Evolutionary conservation across 2,113 vertebrate species (phyloP), one percentile per base, ranked within the genome.

Genomic region (Phocoena phocoena): DNA sequence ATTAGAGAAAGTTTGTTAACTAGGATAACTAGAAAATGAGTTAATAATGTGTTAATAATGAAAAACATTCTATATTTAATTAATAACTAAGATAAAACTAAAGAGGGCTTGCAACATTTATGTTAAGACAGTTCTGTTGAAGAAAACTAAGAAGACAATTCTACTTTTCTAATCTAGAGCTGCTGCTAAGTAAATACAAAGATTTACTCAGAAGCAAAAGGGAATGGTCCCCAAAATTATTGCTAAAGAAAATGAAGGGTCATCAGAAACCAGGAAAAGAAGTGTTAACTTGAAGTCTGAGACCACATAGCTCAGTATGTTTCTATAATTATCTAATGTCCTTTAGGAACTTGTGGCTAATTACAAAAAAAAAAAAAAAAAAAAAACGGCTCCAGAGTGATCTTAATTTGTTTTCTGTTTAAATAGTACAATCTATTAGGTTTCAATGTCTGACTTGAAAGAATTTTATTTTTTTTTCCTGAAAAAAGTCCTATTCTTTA

Each of bases 311-410:
- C 87, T 97, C 88, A 17, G 81, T 98, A 96, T 97, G 47, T 50
- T 97, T 98, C 97, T 97, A 86, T 97, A 98, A 98, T 96, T 98
- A 95, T 96, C 82, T 98, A 77, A 77, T 97, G 92, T 90, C 96
- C 94, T 98, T 95, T 98, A 98, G 97, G 96, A 93, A 97, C 95
- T 84, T 96, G 15, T 97, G 63, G 65, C 90, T 97, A 92, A 96
- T 97, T 98, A 93, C 67, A 90, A 83, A 70, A 88, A 97, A 97
- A 82, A 89, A 82, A 89, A 82, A 89, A 89, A 58, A 63, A 90
- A 95, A 92, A 96, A 97, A 96, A 41, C 8, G 80, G 18, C 71
- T 97, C 20, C 81, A 76, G 21, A 97, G 18, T 70, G 86, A 96
- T 95, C 94, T 97, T 97, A 97, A 86, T 98, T 31, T 86, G 55